Evolutionary conservation across 2,888 invertebrate species (phyloP), one percentile per base, ranked within the genome.

Genomic region (Eupelmus urozonus): DNA sequence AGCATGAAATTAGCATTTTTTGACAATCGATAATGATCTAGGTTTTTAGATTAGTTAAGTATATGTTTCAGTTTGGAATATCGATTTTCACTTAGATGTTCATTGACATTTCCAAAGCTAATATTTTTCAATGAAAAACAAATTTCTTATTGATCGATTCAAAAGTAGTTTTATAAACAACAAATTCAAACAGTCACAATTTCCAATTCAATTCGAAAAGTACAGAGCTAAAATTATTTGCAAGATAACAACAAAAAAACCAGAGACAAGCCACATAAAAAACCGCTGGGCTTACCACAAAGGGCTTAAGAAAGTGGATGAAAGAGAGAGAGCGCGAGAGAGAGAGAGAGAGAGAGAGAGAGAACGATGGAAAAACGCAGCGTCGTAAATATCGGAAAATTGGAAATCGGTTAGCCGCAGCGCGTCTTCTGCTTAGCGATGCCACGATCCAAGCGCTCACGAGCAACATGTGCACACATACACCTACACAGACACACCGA

Each of bases 371-470:
- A 73, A 74, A 73, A 69, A 34, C 29, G 69, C 76, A 63, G 45
- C 76, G 82, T 84, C 83, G 82, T 82, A 84, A 85, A 85, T 85
- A 85, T 85, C 82, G 84, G 83, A 80, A 83, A 86, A 86, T 86
- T 83, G 84, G 83, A 85, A 86, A 85, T 85, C 83, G 84, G 84
- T 86, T 85, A 84, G 80, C 81, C 75, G 69, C 76, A 34, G 55
- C 51, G 62, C 49, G 23, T 71, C 51, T 62, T 16, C 0, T 18
- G 34, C 62, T 53, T 49, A 25, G 42, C n/a, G n/a, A n/a, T n/a
- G n/a, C n/a, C n/a, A n/a, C n/a, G n/a, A n/a, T n/a, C n/a, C n/a
- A n/a, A n/a, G n/a, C n/a, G n/a, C 55, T 20, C 4, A 1, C 71
- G 70, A 53, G 53, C 34, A 63, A 29, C 42, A 51, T 51, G 40